Evolutionary conservation across 2,888 invertebrate species (phyloP), one percentile per base, ranked within the genome.

Genomic region (Idaea aversata): DNA sequence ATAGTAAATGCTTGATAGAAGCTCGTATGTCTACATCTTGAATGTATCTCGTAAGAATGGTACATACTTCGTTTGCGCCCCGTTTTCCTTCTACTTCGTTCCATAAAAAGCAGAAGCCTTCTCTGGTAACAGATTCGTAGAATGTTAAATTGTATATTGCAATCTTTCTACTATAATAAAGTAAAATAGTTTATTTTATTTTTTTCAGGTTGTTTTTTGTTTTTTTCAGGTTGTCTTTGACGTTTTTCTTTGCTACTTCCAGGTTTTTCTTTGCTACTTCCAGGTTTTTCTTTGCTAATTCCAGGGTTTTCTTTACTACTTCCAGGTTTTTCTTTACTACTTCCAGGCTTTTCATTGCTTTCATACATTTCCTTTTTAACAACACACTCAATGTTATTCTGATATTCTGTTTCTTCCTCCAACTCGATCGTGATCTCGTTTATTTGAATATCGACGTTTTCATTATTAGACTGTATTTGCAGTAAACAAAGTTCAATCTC

Each of bases 11-110:
- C 65, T 65, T 65, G 13, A 66, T 34, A 58, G 61, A 34, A 3
- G 13, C 63, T 62, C 63, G 62, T 15, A 63, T 58, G 73, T 82
- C 80, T 15, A 77, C 38, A 63, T 72, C 68, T 66, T 70, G 34
- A 59, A 72, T 63, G 57, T 73, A 75, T 3, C 64, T 60, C 64
- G 62, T 65, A n/a, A 75, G 61, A 67, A 65, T 80, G 34, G 72
- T 79, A 60, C 75, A 73, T 35, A 77, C 76, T 71, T 81, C 79
- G 67, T 72, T 71, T 59, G 73, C 68, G 15, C 79, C 78, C 65
- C 78, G 61, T 65, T 78, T 76, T 4, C 73, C 80, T 66, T 81
- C 79, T 63, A 64, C 61, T 69, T 77, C 80, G 25, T 72, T 75
- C 76, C 73, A 81, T 59, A 67, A 63, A 57, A 64, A 67, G 15